Evolutionary conservation across 2,113 vertebrate species (phyloP).

Genomic region (Leptocoma aspasia): DNA sequence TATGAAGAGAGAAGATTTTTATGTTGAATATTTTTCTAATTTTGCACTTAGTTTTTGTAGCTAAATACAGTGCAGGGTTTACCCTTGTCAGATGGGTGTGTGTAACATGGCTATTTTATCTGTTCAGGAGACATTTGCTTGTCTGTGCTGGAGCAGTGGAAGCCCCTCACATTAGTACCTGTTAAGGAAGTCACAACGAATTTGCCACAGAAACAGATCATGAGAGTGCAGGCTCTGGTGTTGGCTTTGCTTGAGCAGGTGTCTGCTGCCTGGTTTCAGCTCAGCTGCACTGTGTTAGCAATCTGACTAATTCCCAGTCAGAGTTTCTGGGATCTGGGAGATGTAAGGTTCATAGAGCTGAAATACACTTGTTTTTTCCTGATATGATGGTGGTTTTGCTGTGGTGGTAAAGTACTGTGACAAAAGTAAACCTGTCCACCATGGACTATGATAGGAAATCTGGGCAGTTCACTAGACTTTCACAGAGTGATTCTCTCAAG

Average conservation of each 20-base stretch:
- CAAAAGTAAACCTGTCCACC: background rate
- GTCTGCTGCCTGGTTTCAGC: background rate
- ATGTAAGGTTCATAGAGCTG: background rate
- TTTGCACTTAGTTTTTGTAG: background rate
- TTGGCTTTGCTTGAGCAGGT: background rate
- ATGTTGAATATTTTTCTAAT: background rate
- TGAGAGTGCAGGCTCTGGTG: background rate
- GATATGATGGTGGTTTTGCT: background rate
- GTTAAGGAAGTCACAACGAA: background rate
- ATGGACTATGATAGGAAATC: accelerated
- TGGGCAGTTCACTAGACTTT: background rate
- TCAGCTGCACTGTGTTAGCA: background rate
- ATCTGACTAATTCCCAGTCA: background rate
- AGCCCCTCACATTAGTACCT: background rate
- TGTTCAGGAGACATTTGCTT: background rate
- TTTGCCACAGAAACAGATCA: background rate
- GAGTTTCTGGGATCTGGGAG: background rate
- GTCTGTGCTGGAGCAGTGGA: background rate
- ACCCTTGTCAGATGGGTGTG: background rate
- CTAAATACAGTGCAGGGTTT: background rate
- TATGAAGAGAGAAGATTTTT: background rate
- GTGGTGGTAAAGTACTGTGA: background rate
- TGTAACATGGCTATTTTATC: background rate
- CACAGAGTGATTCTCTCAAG: accelerated
- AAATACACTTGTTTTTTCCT: background rate